phyloP scores from a whole-genome alignment of 2,113 vertebrate species.

The Aramus guarauna region DNA sequence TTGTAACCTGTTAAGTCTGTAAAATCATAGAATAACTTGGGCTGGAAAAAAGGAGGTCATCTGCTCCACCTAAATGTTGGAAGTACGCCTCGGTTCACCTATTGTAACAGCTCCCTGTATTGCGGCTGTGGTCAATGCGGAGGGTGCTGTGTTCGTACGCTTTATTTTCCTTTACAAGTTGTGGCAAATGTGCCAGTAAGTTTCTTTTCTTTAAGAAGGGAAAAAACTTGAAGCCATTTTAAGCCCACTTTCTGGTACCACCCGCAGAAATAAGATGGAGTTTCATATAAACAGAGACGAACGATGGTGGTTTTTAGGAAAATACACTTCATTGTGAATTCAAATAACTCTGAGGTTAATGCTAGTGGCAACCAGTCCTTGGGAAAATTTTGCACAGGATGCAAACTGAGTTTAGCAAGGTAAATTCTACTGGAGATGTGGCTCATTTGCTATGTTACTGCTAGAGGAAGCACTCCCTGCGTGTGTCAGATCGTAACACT shows the following conservation, averaged over 20 bases:
- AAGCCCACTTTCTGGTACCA: background rate
- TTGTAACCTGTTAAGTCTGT: background rate
- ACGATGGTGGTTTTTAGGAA: background rate
- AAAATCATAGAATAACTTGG: background rate
- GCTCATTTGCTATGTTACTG: background rate
- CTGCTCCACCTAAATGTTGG: background rate
- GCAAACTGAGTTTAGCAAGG: background rate
- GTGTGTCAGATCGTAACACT: rapidly evolving
- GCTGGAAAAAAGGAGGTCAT: background rate
- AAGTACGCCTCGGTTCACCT: rapidly evolving
- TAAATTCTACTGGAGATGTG: background rate
- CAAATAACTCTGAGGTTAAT: background rate
- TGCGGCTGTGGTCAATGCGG: background rate
- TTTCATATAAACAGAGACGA: background rate
- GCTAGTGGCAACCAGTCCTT: background rate
- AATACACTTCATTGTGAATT: background rate
- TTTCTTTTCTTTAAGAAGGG: background rate
- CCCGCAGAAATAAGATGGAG: background rate
- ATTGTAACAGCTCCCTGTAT: no score
- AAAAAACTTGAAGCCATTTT: background rate
- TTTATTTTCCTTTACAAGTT: background rate
- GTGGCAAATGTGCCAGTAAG: background rate
- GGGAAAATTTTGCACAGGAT: background rate
- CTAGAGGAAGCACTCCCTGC: background rate
- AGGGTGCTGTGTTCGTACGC: rapidly evolving